These are phyloP conservation scores for Stylophora pistillata DNA, from an alignment of 64 coral and sea anemone species.

Conservation along the genomic window DNA sequence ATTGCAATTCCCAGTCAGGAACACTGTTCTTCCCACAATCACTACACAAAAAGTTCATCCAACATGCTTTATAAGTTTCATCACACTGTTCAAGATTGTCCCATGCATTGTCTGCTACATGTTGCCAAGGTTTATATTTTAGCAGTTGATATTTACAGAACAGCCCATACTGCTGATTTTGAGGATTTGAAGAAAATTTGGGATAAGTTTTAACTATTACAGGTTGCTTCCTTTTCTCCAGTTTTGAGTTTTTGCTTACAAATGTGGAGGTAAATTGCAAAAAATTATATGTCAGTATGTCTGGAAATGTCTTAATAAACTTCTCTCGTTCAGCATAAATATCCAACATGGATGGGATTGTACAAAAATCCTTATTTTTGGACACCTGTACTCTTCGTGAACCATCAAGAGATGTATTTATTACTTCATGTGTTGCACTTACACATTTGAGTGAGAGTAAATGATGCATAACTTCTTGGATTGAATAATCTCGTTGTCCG, in stretches of 20 bases:
- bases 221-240: background rate
- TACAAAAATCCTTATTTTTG: constrained; percentile 14
- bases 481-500: background rate
- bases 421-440: constrained; percentile 13
- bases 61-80: constrained; percentile 73
- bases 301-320: background rate
- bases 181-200: background rate
- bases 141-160: constrained; percentile 60
- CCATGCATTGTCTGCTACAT: constrained; percentile 51
- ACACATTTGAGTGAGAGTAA: constrained; percentile 36
- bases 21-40: constrained; percentile 48
- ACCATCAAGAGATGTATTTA: constrained; percentile 47
- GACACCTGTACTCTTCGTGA: constrained; percentile 3
- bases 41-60: constrained; percentile 66
- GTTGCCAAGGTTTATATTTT: constrained; percentile 56
- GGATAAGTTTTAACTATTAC: constrained; percentile 34
- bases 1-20: constrained; percentile 78
- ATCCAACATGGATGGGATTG: constrained; percentile 42
- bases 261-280: constrained; percentile 45
- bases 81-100: constrained; percentile 61
- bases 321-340: constrained; percentile 8
- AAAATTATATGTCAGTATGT: constrained; percentile 59
- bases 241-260: constrained; percentile 25
- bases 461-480: constrained; percentile 39
- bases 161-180: constrained; percentile 38